Percentiles rank a stretch among this genome's conserved stretches.
Evolutionary conservation across 2,797 vertebrate species (phyloP).

Genomic region (Intellagama lesueurii): DNA sequence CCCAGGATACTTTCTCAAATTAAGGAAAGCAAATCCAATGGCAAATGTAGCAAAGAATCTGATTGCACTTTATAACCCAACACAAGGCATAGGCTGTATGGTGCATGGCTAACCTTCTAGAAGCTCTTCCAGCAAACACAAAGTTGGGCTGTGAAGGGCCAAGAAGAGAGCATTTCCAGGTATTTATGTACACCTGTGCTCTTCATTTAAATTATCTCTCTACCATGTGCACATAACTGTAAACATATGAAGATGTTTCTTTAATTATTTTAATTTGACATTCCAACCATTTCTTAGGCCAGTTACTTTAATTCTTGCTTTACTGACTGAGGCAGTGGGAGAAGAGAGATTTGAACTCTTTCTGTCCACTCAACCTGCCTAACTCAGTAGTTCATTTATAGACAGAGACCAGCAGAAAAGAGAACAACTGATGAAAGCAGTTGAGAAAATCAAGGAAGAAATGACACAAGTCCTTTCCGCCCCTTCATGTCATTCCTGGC

Average conservation of each 20-base stretch:
- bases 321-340: background rate
- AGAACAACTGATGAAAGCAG: constrained; percentile 63
- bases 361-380: background rate
- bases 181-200: background rate
- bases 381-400: constrained; percentile 38
- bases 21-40: no score
- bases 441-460: constrained; percentile 62
- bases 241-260: background rate
- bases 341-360: background rate
- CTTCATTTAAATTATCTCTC: background rate
- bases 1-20: no score
- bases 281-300: background rate
- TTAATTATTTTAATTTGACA: no score
- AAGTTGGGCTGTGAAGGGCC: no score
- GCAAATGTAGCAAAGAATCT: no score
- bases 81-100: no score
- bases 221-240: background rate
- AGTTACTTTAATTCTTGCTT: background rate
- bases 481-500: constrained; percentile 42
- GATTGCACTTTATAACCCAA: no score
- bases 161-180: no score
- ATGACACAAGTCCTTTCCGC: constrained; percentile 2
- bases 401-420: constrained; percentile 74
- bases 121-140: no score
- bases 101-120: no score